Evolutionary conservation across 2,797 vertebrate genomes (phyloP).

Genomic region (Manis pentadactyla): DNA sequence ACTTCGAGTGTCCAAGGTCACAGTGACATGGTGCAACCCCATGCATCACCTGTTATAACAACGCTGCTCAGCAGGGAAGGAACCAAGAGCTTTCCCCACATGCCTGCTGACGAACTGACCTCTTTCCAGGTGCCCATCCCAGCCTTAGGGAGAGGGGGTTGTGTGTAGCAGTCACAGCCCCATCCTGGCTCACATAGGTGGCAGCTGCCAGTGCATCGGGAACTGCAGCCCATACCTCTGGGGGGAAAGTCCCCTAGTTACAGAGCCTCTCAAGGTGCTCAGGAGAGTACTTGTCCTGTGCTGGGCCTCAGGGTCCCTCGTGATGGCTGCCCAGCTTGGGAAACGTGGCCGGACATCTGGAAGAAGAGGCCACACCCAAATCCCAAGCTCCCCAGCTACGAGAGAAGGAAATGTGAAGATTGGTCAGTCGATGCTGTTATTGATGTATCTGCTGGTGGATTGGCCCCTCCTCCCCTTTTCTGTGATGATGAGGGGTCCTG

Average conservation of each 20-base stretch:
- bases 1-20: not conserved
- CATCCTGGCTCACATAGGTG: not conserved
- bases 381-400: not conserved
- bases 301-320: not conserved
- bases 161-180: not conserved
- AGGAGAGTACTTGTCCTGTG: not conserved
- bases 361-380: not conserved
- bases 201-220: not conserved
- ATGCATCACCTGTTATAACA: not conserved
- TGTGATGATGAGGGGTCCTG: accelerated
- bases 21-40: not conserved
- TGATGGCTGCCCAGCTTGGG: not conserved
- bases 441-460: not conserved
- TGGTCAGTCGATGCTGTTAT: not conserved
- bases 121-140: no score
- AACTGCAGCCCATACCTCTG: not conserved
- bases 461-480: not conserved
- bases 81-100: not conserved
- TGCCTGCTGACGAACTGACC: not conserved
- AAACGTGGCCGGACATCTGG: not conserved
- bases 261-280: not conserved
- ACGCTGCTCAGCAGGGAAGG: not conserved
- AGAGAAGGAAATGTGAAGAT: not conserved
- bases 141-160: not conserved
- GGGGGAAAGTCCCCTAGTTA: not conserved